phyloP scores from a whole-genome alignment of 2,888 invertebrate genomes.

The Lapara coniferarum region DNA sequence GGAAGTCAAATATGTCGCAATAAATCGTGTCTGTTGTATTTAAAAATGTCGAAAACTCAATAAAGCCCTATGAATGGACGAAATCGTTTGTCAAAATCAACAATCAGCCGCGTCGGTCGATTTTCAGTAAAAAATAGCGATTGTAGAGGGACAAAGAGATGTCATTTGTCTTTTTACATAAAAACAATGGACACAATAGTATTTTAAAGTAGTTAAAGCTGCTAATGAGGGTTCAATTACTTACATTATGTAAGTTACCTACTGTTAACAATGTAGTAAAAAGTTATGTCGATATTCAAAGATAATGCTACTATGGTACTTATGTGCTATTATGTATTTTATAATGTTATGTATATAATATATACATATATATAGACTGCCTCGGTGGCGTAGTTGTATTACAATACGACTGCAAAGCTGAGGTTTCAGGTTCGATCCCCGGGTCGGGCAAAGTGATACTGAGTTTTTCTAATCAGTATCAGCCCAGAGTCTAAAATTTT shows the following conservation, averaged over 20 bases:
- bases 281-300: not conserved
- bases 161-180: constrained; percentile 1
- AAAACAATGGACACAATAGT: not conserved
- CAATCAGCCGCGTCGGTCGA: not conserved
- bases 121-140: constrained; percentile 11
- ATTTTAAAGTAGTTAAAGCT: not conserved
- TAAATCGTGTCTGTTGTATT: not conserved
- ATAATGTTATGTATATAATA: no score
- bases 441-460: no score
- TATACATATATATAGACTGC: no score
- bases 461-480: no score
- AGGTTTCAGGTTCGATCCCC: no score
- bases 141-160: not conserved
- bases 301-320: no score
- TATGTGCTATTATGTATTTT: no score
- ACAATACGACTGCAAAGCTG: no score
- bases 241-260: no score
- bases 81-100: constrained; percentile 20
- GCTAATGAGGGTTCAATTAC: no score
- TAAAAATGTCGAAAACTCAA: not conserved
- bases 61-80: not conserved
- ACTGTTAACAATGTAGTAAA: not conserved
- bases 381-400: no score
- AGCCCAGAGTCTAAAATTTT: no score
- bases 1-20: not conserved